Percentiles rank a stretch among this genome's conserved stretches.
These are phyloP conservation scores for Anoplius nigerrimus DNA, from an alignment of 2,888 invertebrate genomes.

Conservation along the genomic window DNA sequence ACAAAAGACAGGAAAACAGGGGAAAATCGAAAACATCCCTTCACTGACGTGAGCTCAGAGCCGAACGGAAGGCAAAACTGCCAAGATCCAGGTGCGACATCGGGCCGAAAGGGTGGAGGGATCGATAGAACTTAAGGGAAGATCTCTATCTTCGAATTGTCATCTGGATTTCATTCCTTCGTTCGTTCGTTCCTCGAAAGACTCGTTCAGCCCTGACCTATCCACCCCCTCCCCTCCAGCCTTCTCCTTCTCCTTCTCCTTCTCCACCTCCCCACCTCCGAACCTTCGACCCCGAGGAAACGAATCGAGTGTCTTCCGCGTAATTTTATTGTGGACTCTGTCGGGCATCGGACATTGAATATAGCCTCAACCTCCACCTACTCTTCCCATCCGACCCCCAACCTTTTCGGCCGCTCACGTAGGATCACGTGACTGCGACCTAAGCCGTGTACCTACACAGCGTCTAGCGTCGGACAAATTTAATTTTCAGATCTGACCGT, in stretches of 20 bases:
- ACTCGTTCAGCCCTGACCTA: slow-evolving; percentile 9
- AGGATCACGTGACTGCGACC: too few species aligned
- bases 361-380: background rate
- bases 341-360: slow-evolving; percentile 28
- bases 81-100: too few species aligned
- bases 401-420: background rate
- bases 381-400: background rate
- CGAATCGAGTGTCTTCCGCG: slow-evolving; percentile 32
- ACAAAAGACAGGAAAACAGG: too few species aligned
- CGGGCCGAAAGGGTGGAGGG: too few species aligned
- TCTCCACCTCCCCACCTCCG: too few species aligned
- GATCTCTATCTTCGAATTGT: slow-evolving; percentile 20
- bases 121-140: too few species aligned
- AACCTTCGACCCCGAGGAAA: slow-evolving; percentile 1
- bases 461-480: slow-evolving; percentile 30
- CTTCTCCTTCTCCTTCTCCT: too few species aligned
- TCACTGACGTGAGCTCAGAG: too few species aligned
- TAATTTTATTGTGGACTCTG: slow-evolving; percentile 42
- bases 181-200: slow-evolving; percentile 8
- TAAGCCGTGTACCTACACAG: background rate
- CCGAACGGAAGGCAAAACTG: too few species aligned
- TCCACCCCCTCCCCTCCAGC: background rate
- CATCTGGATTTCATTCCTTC: slow-evolving; percentile 13
- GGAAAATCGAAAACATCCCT: too few species aligned
- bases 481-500: slow-evolving; percentile 37